These are phyloP conservation scores for Drosophila subsilvestris DNA, from an alignment of 2,888 invertebrate genomes.

Conservation along the genomic window DNA sequence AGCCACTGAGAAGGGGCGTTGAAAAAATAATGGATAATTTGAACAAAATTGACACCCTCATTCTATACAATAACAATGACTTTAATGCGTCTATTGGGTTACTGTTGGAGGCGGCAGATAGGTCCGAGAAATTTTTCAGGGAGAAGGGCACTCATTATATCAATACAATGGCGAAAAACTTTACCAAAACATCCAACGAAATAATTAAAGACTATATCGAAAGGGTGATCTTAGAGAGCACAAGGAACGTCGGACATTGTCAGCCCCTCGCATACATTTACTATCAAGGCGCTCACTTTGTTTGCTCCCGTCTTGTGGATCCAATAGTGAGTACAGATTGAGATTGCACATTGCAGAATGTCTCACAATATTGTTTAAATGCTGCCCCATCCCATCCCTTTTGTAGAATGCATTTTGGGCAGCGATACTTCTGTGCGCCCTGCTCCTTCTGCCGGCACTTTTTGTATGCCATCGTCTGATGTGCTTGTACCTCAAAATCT, in stretches of 20 bases:
- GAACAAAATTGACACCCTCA: slow-evolving; percentile 33
- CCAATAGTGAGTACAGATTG: slow-evolving; percentile 46
- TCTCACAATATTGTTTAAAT: no score
- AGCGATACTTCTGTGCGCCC: slow-evolving; percentile 91
- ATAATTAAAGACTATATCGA: slow-evolving; percentile 26
- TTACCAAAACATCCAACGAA: slow-evolving; percentile 24
- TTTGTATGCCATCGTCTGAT: slow-evolving; percentile 91
- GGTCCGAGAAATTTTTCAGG: slow-evolving; percentile 33
- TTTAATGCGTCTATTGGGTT: slow-evolving; percentile 25
- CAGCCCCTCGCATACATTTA: slow-evolving; percentile 53
- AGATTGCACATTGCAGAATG: no score
- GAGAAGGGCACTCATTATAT: slow-evolving; percentile 22
- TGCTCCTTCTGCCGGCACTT: slow-evolving; percentile 92
- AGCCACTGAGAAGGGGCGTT: not conserved
- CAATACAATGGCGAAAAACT: slow-evolving; percentile 31
- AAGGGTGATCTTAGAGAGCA: slow-evolving; percentile 1
- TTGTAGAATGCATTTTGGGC: slow-evolving; percentile 96
- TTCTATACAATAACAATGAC: slow-evolving; percentile 44
- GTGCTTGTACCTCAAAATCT: slow-evolving; percentile 92
- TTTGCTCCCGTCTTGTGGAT: slow-evolving; percentile 54
- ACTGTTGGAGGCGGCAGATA: slow-evolving; percentile 18
- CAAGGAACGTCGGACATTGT: slow-evolving; percentile 42
- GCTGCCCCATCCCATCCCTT: no score
- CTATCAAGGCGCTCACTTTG: slow-evolving; percentile 45
- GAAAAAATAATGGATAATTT: slow-evolving; percentile 23